Evolutionary conservation across 2,797 vertebrate species (phyloP).

Genomic region (Lagodon rhomboides): DNA sequence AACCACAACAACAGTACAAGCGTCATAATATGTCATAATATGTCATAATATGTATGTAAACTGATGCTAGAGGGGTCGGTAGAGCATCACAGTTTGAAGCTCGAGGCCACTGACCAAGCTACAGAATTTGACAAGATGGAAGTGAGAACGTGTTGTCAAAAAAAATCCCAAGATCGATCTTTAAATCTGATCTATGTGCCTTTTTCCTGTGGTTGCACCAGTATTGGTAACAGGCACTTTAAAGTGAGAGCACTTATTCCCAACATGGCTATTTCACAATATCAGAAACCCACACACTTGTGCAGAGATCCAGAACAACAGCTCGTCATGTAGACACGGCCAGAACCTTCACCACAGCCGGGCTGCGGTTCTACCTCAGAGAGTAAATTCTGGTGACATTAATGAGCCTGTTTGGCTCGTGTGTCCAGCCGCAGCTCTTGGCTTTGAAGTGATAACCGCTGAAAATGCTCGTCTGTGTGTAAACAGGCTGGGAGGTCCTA

Average conservation of each 20-base stretch:
- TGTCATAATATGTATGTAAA: no score
- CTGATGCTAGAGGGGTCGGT: no score
- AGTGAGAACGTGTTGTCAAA: no score
- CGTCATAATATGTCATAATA: no score
- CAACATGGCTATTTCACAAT: background rate
- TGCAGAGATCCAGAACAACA: conserved; percentile 6
- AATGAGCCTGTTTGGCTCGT: conserved; percentile 22
- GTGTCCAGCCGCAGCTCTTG: conserved; percentile 4
- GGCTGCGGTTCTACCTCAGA: background rate
- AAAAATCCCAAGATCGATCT: no score
- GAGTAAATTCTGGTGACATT: conserved; percentile 31
- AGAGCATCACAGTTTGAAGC: no score
- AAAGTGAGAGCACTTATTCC: background rate
- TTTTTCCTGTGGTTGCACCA: no score
- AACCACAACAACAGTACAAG: no score
- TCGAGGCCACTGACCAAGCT: no score
- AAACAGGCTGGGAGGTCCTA: background rate
- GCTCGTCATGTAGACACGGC: background rate
- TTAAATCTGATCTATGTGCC: no score
- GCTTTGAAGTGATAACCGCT: background rate
- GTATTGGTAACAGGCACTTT: background rate
- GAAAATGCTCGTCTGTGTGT: background rate
- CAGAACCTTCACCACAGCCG: background rate
- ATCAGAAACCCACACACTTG: background rate
- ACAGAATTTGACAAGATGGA: no score